Percentiles rank a stretch among this genome's conserved stretches.
Conservation (phyloP, 1,140 invertebrate genomes). For the Oreohelix idahoensis region DNA sequence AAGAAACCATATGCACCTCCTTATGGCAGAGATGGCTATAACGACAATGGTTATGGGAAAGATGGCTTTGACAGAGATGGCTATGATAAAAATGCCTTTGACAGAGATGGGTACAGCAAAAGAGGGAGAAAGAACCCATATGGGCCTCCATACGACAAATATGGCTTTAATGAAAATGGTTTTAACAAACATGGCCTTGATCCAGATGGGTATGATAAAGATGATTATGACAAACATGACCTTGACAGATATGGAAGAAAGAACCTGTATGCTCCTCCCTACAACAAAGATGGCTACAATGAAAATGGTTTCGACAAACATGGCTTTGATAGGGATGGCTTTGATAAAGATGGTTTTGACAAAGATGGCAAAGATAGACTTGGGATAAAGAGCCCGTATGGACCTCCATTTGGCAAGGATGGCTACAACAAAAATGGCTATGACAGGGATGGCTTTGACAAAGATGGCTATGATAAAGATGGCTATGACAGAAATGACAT, state of each 20-base stretch:
- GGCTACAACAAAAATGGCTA: constrained; percentile 1
- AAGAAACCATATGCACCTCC: background rate
- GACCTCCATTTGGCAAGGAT: background rate
- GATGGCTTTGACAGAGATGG: background rate
- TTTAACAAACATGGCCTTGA: constrained; percentile 12
- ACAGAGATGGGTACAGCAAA: background rate
- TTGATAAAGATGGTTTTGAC: background rate
- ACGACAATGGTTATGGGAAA: background rate
- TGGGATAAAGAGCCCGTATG: background rate
- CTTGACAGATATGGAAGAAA: constrained; percentile 3
- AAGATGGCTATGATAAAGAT: constrained; percentile 12
- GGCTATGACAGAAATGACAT: background rate
- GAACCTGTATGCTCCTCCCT: constrained; percentile 2
- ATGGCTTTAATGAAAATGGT: constrained; percentile 7
- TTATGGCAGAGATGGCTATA: background rate
- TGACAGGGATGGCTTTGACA: background rate
- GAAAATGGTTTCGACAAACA: constrained; percentile 7
- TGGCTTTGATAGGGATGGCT: background rate
- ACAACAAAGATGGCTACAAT: background rate
- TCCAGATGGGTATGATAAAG: constrained; percentile 1
- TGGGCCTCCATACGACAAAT: background rate
- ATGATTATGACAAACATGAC: constrained; percentile 2
- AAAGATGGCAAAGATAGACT: constrained; percentile 4
- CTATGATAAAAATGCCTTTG: constrained; percentile 9
- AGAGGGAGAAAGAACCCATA: background rate